Base-by-base conservation (phyloP, 2,888 invertebrate species). In the Flabesymbios commensalis region DNA sequence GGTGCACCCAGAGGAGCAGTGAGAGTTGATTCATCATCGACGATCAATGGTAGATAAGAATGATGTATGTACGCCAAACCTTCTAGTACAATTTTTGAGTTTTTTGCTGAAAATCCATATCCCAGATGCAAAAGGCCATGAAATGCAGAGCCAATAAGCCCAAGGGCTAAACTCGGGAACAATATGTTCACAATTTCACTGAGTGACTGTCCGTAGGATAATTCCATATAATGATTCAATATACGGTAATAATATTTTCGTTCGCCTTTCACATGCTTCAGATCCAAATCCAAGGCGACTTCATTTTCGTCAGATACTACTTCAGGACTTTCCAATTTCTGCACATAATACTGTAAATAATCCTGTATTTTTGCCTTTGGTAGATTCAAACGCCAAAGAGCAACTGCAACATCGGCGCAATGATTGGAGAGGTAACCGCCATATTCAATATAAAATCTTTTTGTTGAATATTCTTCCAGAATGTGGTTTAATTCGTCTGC, bases 41-140 rank as follows among this genome's bases (percentile, higher is more conserved):
- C n/a, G n/a, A n/a, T n/a, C 29, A 28, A 10, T 5, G 49, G 49
- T 14, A 22, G 29, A 19, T 26, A 26, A 19, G 49, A 49, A 28
- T 49, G 49, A 28, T 49, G 49, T 5, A 49, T 24, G 19, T 49
- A 49, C 26, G 49, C 49, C 49, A 49, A 19, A 22, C 26, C 49
- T 28, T 49, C 49, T 10, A 24, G 28, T 14, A 49, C 49, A 10
- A 29, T 14, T 19, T 29, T 7, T 7, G 22, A 7, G 10, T 10
- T 7, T 14, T 29, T 29, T 7, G 28, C 22, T 24, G 49, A 7
- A 7, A 26, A 28, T 7, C 49, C 49, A 29, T 26, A 49, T 10
- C 49, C 49, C 7, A 28, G 24, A 29, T 49, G 49, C 7, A 49
- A 26, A 10, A 49, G 29, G 10, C 49, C 49, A 19, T 49, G 49